Conservation (phyloP, 2,113 vertebrate species). For the Myanophis thanlyinensis region DNA sequence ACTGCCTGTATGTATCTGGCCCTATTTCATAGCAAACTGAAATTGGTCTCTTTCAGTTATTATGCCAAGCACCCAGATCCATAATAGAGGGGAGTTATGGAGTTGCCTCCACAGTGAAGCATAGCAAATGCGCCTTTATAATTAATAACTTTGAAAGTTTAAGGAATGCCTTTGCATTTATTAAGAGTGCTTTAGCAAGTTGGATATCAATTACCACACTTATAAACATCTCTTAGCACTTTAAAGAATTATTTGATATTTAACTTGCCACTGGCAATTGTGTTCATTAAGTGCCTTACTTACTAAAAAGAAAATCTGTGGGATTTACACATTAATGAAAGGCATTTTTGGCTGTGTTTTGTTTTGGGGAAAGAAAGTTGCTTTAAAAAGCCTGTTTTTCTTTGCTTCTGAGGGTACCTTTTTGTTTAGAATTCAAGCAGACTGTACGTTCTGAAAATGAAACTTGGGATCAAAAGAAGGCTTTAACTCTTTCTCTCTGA, state of each 20-base stretch:
- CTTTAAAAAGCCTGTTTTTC: rapidly evolving
- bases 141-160: neutral
- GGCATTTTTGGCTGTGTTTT: neutral
- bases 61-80: rapidly evolving
- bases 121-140: neutral
- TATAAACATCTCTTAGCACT: neutral
- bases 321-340: slow-evolving; percentile 11
- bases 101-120: neutral
- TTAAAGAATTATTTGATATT: slow-evolving; percentile 26
- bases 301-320: neutral
- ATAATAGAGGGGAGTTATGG: neutral
- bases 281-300: neutral
- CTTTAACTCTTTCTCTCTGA: neutral
- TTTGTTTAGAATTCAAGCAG: neutral
- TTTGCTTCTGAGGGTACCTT: neutral
- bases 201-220: neutral
- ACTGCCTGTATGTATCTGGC: neutral
- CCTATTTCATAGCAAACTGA: neutral
- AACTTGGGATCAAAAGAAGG: neutral
- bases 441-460: neutral
- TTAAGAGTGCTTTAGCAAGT: neutral
- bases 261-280: neutral
- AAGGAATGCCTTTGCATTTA: neutral
- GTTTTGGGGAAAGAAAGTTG: neutral
- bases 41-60: neutral